Evolutionary conservation across 2,888 invertebrate species (phyloP).

Genomic region (Acronicta alni): DNA sequence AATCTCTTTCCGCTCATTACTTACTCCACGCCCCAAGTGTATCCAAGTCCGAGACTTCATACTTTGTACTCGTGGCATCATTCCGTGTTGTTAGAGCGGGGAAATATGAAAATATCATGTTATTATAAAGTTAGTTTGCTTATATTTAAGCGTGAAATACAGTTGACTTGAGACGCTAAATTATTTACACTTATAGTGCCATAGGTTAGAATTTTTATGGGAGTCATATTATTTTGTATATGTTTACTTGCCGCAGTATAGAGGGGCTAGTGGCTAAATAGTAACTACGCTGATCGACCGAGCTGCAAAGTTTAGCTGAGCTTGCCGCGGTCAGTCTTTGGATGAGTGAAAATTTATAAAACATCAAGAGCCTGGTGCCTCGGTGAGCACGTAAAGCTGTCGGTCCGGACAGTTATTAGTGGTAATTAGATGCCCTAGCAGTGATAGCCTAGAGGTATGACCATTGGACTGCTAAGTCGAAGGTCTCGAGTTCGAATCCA

Average conservation of each 20-base stretch:
- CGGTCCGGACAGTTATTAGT: too few species aligned
- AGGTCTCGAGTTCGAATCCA: too few species aligned
- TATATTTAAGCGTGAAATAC: conserved; percentile 65
- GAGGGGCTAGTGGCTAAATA: too few species aligned
- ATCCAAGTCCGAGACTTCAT: conserved; percentile 76
- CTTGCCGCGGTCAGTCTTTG: too few species aligned
- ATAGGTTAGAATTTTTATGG: conserved; percentile 24
- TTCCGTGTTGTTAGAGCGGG: conserved; percentile 75
- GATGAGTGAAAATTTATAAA: too few species aligned
- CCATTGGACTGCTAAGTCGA: too few species aligned
- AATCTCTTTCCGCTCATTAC: conserved; percentile 11
- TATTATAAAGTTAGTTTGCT: conserved; percentile 72
- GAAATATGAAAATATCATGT: conserved; percentile 81
- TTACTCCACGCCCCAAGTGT: conserved; percentile 62
- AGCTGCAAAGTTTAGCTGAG: too few species aligned
- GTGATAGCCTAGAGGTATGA: too few species aligned
- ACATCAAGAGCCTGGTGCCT: too few species aligned
- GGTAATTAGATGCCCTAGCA: too few species aligned
- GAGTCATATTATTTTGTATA: background rate
- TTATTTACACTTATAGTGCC: conserved; percentile 26
- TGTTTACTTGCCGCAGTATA: background rate
- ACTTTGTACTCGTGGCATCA: conserved; percentile 75
- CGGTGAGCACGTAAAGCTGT: too few species aligned
- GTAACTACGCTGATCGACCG: too few species aligned
- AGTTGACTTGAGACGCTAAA: conserved; percentile 45